Evolutionary conservation across 2,113 vertebrate species (phyloP), one percentile per base, ranked within the genome.

Genomic region (Chitala chitala): DNA sequence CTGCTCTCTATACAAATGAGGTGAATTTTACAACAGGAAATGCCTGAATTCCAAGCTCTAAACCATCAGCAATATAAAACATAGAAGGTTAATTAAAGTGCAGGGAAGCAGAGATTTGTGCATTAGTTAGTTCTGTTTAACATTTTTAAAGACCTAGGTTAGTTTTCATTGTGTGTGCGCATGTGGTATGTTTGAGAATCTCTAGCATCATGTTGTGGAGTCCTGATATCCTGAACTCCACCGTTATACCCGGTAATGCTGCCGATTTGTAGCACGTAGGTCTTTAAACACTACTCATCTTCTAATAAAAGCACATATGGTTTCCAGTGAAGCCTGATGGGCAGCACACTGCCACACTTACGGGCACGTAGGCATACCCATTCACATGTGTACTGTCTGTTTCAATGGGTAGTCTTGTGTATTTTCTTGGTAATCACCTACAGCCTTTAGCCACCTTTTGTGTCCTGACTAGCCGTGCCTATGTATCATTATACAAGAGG

Each of bases 281-380:
- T 81, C 80, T 83, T 85, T 89, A 88, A 88, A 90, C 86, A 80
- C 81, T 83, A 85, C 90, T 89, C 88, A 89, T 88, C 84, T 78
- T 61, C 82, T 81, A 83, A 86, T 91, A 89, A 91, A 91, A 86
- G 83, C 84, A 77, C 88, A 88, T 85, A 88, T 86, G 85, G 84
- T 83, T 84, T 76, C 76, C 85, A 85, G 88, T 91, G 89, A 90
- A 90, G 81, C 61, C 85, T 88, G 85, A 90, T 86, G 86, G 87
- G 81, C 56, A 78, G 71, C 10, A 40, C 64, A 44, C 44, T 10
- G 64, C 40, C 64, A 68, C n/a, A n/a, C n/a, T n/a, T n/a, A n/a
- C n/a, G n/a, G n/a, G n/a, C n/a, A n/a, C n/a, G n/a, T n/a, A n/a
- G n/a, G n/a, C n/a, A 51, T 9, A 15, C 48, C 5, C 48, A 10